phyloP scores from a whole-genome alignment of 1,140 invertebrate genomes.

The Caenorhabditis remanei region DNA sequence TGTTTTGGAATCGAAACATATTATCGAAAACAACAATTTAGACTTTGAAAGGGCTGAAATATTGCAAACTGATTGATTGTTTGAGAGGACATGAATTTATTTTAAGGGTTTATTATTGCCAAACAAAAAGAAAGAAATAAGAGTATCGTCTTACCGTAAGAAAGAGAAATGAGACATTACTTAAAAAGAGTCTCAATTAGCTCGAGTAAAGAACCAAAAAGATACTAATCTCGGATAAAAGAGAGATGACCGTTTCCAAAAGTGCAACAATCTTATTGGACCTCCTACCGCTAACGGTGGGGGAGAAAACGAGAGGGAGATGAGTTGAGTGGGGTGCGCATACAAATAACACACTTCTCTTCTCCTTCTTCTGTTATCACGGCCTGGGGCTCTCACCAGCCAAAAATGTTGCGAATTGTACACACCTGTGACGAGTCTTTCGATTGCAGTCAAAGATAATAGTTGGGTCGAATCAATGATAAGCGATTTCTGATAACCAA shows the following conservation, averaged over 20 bases:
- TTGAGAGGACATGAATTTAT: no score
- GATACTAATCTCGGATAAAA: not conserved
- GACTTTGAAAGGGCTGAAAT: not conserved
- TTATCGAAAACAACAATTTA: not conserved
- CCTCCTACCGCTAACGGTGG: not conserved
- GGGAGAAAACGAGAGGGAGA: not conserved
- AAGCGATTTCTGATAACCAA: slow-evolving; percentile 36
- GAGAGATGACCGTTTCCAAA: slow-evolving; percentile 3
- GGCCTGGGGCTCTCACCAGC: not conserved
- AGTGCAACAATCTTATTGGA: slow-evolving; percentile 42
- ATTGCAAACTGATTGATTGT: no score
- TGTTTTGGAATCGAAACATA: not conserved
- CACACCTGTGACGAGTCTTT: not conserved
- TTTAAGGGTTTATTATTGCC: no score
- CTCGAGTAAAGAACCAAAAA: not conserved
- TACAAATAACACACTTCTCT: slow-evolving; percentile 47
- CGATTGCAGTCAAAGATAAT: slow-evolving; percentile 23
- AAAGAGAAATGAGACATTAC: no score
- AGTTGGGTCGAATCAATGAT: slow-evolving; percentile 1
- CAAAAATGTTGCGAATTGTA: slow-evolving; percentile 55
- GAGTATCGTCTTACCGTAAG: no score
- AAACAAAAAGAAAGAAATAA: no score
- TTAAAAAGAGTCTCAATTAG: no score
- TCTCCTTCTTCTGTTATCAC: slow-evolving; percentile 40
- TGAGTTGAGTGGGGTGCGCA: slow-evolving; percentile 52